These are phyloP conservation scores for Drosophila ambigua DNA, from an alignment of 1,140 invertebrate genomes.

Conservation along the genomic window DNA sequence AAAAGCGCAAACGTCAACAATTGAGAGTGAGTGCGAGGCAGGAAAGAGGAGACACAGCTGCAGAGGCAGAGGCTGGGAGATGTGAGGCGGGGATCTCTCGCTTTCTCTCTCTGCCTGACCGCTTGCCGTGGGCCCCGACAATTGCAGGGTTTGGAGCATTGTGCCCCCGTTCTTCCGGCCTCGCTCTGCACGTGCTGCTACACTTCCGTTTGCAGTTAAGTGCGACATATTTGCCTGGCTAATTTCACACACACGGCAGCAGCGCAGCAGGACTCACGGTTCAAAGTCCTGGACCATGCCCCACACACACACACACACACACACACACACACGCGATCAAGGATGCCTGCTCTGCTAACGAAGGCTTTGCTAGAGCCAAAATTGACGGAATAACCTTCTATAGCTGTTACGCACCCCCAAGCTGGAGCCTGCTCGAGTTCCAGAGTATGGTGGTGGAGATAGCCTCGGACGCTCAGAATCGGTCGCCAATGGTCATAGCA, in stretches of 20 bases:
- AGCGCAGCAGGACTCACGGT: conserved; percentile 59
- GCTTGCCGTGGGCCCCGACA: conserved; percentile 51
- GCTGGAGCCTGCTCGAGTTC: no score
- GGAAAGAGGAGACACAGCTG: background rate
- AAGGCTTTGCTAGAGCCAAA: no score
- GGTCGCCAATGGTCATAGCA: no score
- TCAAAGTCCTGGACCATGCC: conserved; percentile 42
- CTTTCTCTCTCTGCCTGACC: conserved; percentile 1
- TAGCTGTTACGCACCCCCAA: no score
- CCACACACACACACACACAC: background rate
- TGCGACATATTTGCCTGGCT: conserved; percentile 81
- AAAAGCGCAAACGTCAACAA: conserved; percentile 77
- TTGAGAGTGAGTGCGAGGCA: conserved; percentile 31
- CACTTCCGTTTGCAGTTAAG: conserved; percentile 73
- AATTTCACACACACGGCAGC: conserved; percentile 62
- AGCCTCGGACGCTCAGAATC: no score
- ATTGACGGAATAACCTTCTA: no score
- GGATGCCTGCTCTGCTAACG: no score
- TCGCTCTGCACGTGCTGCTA: conserved; percentile 35
- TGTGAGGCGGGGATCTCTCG: conserved; percentile 6
- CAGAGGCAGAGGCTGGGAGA: conserved; percentile 11
- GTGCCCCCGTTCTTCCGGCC: conserved; percentile 21
- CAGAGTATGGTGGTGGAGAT: no score
- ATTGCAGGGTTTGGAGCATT: conserved; percentile 61
- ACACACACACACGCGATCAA: background rate